These are phyloP conservation scores for Leucoraja ocellata DNA, from an alignment of 2,797 vertebrate species.

Conservation along the genomic window DNA sequence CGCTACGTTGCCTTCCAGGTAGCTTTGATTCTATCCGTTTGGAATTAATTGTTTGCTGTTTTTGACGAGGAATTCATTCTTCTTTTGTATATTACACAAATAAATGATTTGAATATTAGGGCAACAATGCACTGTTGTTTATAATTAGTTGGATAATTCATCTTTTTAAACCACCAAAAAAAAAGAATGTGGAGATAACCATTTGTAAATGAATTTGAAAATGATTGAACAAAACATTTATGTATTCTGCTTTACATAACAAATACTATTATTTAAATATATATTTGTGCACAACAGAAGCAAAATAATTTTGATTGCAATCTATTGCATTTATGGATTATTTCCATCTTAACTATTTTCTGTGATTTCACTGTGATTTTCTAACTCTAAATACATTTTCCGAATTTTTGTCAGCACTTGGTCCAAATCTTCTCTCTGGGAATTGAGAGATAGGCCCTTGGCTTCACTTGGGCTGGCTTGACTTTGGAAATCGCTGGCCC, in stretches of 20 bases:
- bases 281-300: not conserved
- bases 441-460: not conserved
- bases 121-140: not conserved
- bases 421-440: not conserved
- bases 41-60: not conserved
- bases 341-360: not conserved
- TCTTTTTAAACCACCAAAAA: not conserved
- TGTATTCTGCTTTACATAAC: not conserved
- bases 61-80: not conserved
- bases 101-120: not conserved
- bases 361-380: not conserved
- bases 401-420: not conserved
- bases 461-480: not conserved
- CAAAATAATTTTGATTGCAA: not conserved
- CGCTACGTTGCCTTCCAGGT: not conserved
- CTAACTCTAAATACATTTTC: not conserved
- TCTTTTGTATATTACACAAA: not conserved
- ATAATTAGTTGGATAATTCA: too few relatives aligned
- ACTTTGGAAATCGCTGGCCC: conserved; percentile 1
- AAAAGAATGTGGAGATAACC: not conserved
- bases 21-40: not conserved
- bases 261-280: not conserved
- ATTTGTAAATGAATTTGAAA: not conserved
- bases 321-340: not conserved
- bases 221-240: not conserved